Conservation (phyloP, 2,113 vertebrate species). For the Eptatretus burgeri region DNA sequence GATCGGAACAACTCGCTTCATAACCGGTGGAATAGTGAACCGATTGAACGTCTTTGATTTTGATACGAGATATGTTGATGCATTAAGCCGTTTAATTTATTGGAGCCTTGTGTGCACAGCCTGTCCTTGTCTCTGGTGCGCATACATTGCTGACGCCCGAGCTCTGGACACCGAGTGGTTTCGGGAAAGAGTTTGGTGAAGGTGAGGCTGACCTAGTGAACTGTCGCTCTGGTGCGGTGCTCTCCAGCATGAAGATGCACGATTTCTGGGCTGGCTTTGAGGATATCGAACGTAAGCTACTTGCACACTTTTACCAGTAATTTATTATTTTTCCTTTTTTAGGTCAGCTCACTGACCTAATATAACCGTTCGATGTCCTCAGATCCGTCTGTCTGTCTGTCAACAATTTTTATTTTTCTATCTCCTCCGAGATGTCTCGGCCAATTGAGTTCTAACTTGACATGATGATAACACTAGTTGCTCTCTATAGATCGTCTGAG, state of each 20-base stretch:
- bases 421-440: too few species aligned
- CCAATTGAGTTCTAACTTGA: too few species aligned
- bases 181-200: constrained; percentile 85
- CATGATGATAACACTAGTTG: too few species aligned
- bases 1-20: neutral
- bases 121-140: constrained; percentile 82
- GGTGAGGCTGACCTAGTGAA: constrained; percentile 96
- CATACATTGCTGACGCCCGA: constrained; percentile 54
- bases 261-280: constrained; percentile 98
- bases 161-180: constrained; percentile 74
- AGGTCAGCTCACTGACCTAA: too few species aligned
- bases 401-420: too few species aligned
- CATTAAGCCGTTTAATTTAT: neutral
- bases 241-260: constrained; percentile 89
- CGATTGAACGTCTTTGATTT: neutral
- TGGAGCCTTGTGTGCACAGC: constrained; percentile 20
- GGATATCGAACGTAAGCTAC: constrained; percentile 62
- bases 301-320: too few species aligned
- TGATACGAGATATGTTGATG: neutral
- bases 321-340: constrained; percentile 10
- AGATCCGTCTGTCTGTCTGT: too few species aligned
- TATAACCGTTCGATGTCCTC: too few species aligned
- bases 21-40: neutral
- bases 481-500: too few species aligned
- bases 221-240: constrained; percentile 86